Conservation (phyloP, 2,113 vertebrate genomes). For the Cochlearius cochlearius region DNA sequence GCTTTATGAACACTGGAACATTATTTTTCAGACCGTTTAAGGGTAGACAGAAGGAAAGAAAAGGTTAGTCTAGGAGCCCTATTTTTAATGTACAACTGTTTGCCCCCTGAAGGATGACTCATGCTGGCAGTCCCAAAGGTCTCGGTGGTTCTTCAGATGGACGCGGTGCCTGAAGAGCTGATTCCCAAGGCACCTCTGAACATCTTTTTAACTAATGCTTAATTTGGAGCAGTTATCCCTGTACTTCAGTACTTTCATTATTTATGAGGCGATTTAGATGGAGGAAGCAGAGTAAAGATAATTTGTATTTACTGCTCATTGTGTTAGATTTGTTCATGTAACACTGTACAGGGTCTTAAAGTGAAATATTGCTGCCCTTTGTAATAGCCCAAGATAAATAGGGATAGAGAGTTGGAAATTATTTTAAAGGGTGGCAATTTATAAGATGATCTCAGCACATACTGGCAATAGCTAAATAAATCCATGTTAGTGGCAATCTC, state of each 20-base stretch:
- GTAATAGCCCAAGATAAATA: background rate
- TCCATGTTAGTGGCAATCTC: background rate
- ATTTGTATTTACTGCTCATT: background rate
- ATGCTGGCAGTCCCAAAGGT: background rate
- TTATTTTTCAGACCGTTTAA: background rate
- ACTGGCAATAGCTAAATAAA: constrained; percentile 16
- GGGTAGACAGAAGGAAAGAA: background rate
- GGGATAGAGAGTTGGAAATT: background rate
- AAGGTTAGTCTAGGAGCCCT: background rate
- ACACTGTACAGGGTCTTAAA: background rate
- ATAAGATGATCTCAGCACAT: constrained; percentile 12
- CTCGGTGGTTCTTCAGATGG: background rate
- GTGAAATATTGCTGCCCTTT: background rate
- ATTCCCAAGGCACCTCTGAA: background rate
- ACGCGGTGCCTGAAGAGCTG: background rate
- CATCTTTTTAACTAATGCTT: background rate
- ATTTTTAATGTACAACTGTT: background rate
- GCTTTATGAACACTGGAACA: background rate
- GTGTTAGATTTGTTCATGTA: background rate
- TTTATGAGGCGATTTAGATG: background rate
- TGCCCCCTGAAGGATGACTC: background rate
- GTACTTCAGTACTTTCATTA: background rate
- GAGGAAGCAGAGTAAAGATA: background rate
- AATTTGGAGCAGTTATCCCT: background rate
- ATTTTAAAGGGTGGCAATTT: background rate